These are phyloP conservation scores for Micromys minutus DNA, from an alignment of 2,113 vertebrate genomes.

Conservation along the genomic window DNA sequence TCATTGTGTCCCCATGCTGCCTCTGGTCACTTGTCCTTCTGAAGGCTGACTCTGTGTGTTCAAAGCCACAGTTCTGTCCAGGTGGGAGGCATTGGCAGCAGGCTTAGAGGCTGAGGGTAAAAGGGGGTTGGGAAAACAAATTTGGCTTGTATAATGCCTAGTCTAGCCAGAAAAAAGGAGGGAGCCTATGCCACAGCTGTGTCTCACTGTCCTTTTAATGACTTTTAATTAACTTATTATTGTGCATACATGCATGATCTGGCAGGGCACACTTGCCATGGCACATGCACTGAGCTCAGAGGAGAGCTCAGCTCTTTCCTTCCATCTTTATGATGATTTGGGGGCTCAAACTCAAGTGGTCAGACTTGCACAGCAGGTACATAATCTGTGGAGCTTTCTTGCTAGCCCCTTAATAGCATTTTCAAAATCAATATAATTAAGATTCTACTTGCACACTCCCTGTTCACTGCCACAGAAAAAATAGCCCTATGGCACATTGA, in stretches of 20 bases:
- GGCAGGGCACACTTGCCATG: not conserved
- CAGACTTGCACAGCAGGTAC: not conserved
- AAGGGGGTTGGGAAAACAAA: not conserved
- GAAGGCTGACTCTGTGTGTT: not conserved
- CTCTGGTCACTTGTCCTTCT: not conserved
- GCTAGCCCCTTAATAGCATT: not conserved
- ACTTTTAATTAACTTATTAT: not conserved
- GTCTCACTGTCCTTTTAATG: not conserved
- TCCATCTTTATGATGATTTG: not conserved
- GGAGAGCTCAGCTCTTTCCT: too few relatives aligned
- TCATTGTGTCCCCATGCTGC: not conserved
- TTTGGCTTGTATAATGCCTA: not conserved
- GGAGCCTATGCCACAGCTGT: not conserved
- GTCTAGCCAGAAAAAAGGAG: not conserved
- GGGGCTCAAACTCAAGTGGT: not conserved
- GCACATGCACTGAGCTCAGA: not conserved
- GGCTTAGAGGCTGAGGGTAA: not conserved
- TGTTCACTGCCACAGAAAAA: not conserved
- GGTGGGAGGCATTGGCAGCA: not conserved
- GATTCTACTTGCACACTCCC: not conserved
- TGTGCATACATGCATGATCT: not conserved
- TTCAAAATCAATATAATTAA: not conserved
- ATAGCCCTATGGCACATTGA: not conserved
- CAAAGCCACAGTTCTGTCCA: not conserved
- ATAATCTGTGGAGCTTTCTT: not conserved